phyloP scores from a whole-genome alignment of 2,797 vertebrate species.

The Mus spretus region DNA sequence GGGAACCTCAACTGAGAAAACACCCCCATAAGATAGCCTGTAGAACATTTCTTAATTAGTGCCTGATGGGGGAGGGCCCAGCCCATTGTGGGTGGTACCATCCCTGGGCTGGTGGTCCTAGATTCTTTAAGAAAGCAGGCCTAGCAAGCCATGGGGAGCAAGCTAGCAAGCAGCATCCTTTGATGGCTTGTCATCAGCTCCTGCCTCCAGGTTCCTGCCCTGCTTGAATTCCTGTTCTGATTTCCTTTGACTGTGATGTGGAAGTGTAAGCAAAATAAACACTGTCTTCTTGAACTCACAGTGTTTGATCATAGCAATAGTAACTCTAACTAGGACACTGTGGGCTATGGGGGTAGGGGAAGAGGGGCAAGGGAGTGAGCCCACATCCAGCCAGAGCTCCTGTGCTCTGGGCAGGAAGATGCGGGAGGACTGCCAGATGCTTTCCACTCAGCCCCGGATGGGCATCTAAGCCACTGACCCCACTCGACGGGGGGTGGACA shows the following conservation, averaged over 20 bases:
- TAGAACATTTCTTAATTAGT: not conserved
- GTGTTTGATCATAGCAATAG: not conserved
- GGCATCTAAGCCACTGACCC: no score
- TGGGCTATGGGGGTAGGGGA: no score
- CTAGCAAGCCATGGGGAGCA: not conserved
- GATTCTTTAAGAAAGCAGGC: not conserved
- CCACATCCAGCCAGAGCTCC: no score
- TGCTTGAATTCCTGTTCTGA: not conserved
- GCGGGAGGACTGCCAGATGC: no score
- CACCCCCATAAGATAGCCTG: not conserved
- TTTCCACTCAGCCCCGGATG: no score
- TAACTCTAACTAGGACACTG: not conserved
- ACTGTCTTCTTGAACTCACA: not conserved
- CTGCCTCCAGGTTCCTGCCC: not conserved
- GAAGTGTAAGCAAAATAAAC: not conserved
- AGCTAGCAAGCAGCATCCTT: not conserved
- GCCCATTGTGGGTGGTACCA: not conserved
- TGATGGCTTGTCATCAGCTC: not conserved
- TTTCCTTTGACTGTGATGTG: not conserved
- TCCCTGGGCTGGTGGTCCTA: not conserved
- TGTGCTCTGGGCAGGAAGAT: no score
- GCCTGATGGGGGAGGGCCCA: not conserved
- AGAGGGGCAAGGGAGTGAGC: no score
- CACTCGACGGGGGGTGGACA: no score
- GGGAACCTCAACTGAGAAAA: not conserved